These are phyloP conservation scores for Centroberyx gerrardi DNA, from an alignment of 2,797 vertebrate species.

Conservation along the genomic window DNA sequence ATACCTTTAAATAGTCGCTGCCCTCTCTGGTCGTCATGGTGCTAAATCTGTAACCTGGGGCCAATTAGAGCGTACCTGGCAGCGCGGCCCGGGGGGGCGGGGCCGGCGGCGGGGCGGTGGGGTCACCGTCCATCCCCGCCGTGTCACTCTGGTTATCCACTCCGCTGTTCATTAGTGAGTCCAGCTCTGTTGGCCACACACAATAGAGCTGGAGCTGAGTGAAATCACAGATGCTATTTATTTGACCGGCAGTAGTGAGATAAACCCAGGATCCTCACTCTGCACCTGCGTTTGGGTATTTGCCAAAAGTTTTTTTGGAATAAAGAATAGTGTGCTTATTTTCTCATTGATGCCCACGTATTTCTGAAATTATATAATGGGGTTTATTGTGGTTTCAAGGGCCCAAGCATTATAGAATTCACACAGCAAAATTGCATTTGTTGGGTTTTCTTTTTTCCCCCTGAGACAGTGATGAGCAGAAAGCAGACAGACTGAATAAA, in stretches of 20 bases:
- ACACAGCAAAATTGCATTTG: not conserved
- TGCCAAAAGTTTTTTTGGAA: too few species aligned
- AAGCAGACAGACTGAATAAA: not conserved
- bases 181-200: conserved; percentile 28
- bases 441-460: not conserved
- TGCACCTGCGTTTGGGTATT: too few species aligned
- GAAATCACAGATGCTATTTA: too few species aligned
- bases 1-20: not conserved
- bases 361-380: too few species aligned
- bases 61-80: conserved; percentile 49
- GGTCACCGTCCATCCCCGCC: not conserved
- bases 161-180: conserved; percentile 10
- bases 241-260: too few species aligned
- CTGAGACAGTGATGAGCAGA: not conserved
- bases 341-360: too few species aligned
- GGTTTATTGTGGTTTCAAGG: not conserved
- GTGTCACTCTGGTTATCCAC: conserved; percentile 20
- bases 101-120: not conserved
- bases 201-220: not conserved
- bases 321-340: too few species aligned
- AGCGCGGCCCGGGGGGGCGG: not conserved
- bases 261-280: too few species aligned
- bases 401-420: not conserved
- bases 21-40: not conserved
- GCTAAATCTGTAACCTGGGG: conserved; percentile 8